Conservation (phyloP, 2,113 vertebrate genomes). For the Siphamia tubifer region DNA sequence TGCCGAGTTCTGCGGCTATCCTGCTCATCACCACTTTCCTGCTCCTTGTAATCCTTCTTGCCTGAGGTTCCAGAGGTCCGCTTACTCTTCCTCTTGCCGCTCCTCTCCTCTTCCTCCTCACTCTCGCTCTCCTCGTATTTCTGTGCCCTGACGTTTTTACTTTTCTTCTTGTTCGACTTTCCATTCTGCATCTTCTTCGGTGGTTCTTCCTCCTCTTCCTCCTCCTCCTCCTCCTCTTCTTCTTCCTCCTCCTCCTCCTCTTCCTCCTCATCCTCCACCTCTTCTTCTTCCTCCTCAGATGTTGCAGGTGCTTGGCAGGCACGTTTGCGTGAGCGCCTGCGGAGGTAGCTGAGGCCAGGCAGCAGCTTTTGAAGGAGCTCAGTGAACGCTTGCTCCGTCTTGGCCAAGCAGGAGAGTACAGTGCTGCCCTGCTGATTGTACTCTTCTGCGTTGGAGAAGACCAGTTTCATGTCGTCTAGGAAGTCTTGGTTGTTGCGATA, state of each 20-base stretch:
- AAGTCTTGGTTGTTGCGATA: conserved; percentile 91
- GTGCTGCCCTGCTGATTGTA: conserved; percentile 92
- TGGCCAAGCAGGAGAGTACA: conserved; percentile 87
- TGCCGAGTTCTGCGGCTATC: conserved; percentile 70
- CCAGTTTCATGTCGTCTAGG: conserved; percentile 90
- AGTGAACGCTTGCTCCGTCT: conserved; percentile 90
- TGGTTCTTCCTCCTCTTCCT: conserved; percentile 12
- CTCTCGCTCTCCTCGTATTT: conserved; percentile 54
- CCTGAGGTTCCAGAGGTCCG: conserved; percentile 49
- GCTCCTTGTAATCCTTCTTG: conserved; percentile 76
- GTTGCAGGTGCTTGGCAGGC: conserved; percentile 43
- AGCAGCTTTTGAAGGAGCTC: conserved; percentile 92
- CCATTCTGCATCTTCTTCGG: conserved; percentile 71
- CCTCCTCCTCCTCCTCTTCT: conserved; percentile 2
- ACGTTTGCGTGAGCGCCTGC: conserved; percentile 86
- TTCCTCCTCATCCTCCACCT: conserved; percentile 31
- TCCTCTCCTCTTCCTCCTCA: conserved; percentile 33
- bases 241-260: conserved; percentile 24
- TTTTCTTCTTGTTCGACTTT: conserved; percentile 50
- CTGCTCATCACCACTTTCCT: conserved; percentile 76
- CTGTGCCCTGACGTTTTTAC: background rate
- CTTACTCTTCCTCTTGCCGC: conserved; percentile 68
- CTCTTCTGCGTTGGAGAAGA: conserved; percentile 93
- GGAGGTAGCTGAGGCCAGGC: conserved; percentile 87
- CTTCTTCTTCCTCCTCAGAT: conserved; percentile 57